Percentiles rank a stretch among this genome's conserved stretches.
phyloP scores from a whole-genome alignment of 2,888 invertebrate species.

The Limnephilus auricula region DNA sequence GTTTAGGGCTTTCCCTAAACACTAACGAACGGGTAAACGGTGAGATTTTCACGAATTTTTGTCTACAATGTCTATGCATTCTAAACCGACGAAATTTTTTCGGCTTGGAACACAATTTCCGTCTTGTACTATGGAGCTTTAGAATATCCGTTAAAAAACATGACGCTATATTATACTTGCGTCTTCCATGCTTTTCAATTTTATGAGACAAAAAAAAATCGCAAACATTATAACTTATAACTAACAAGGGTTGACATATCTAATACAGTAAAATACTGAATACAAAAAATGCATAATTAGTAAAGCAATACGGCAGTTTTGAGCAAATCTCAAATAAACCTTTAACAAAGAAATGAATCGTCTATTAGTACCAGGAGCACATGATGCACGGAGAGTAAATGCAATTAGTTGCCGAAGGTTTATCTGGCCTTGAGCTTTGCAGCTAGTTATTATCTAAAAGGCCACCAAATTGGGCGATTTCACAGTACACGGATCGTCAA shows the following conservation, averaged over 20 bases:
- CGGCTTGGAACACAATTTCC: not conserved
- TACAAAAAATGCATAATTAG: too few relatives aligned
- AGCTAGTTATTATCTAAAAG: conserved; percentile 6
- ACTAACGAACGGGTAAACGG: too few relatives aligned
- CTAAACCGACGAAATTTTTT: not conserved
- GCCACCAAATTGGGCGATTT: conserved; percentile 28
- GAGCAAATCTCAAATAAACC: too few relatives aligned
- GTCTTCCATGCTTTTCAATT: too few relatives aligned
- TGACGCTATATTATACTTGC: too few relatives aligned
- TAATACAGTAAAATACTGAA: too few relatives aligned
- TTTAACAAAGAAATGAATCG: not conserved
- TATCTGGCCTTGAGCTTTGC: not conserved
- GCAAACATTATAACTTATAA: too few relatives aligned
- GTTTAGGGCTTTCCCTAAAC: too few relatives aligned
- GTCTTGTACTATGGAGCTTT: not conserved
- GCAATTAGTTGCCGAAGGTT: not conserved
- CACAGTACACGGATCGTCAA: conserved; percentile 40
- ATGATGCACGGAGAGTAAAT: not conserved
- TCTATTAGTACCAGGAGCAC: not conserved
- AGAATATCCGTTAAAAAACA: not conserved
- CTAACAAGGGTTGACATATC: too few relatives aligned
- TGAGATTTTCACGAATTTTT: not conserved
- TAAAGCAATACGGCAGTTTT: too few relatives aligned
- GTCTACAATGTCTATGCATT: not conserved
- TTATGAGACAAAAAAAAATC: too few relatives aligned